These are phyloP conservation scores for Neodiprion pinetum DNA, from an alignment of 1,140 invertebrate species.

Conservation along the genomic window DNA sequence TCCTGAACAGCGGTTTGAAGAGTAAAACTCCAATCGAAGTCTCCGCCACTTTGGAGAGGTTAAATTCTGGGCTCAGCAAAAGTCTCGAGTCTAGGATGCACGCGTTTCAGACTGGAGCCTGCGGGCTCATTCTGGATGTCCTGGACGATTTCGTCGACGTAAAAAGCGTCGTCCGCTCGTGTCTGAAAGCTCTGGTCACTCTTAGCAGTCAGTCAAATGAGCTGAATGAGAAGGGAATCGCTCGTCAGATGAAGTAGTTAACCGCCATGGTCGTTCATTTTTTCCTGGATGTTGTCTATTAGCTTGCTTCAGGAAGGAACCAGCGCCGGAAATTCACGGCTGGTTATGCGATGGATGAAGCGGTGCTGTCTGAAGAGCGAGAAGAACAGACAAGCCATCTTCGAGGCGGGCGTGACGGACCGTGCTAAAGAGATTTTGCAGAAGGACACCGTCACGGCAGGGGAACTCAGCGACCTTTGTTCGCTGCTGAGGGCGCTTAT, in stretches of 20 bases:
- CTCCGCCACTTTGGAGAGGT: background rate
- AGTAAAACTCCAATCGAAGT: background rate
- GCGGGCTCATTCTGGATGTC: background rate
- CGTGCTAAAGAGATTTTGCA: background rate
- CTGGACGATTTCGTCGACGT: background rate
- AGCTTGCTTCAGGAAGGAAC: background rate
- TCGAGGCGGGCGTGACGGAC: background rate
- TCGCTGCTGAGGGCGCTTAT: background rate
- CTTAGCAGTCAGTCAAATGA: background rate
- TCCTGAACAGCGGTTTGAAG: background rate
- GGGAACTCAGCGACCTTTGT: background rate
- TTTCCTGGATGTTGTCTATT: too few relatives aligned
- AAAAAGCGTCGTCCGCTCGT: background rate
- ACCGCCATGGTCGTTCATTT: too few relatives aligned
- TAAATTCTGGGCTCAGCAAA: background rate
- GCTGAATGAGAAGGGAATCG: background rate
- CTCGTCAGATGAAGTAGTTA: background rate
- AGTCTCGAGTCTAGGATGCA: background rate
- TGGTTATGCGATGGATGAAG: background rate
- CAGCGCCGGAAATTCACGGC: background rate
- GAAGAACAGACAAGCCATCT: background rate
- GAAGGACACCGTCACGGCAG: background rate
- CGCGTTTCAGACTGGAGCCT: background rate
- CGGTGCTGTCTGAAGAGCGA: background rate
- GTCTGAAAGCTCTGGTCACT: background rate